These are phyloP conservation scores for Actias luna DNA, from an alignment of 2,888 invertebrate species.

Conservation along the genomic window DNA sequence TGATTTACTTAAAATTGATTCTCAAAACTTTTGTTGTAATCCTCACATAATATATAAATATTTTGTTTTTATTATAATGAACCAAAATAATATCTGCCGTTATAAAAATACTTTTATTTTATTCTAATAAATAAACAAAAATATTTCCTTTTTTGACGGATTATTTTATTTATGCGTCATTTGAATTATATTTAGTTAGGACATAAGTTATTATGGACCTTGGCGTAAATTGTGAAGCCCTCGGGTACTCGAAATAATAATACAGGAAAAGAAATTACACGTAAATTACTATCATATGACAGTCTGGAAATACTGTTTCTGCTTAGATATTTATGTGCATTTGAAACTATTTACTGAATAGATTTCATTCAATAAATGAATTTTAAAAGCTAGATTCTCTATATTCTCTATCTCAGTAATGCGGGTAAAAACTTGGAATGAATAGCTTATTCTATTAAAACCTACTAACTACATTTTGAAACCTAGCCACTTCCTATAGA, in stretches of 20 bases:
- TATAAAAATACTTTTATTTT: not conserved
- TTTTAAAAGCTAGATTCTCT: too few relatives aligned
- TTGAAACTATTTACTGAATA: not conserved
- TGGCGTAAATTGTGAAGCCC: constrained; percentile 53
- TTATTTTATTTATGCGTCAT: not conserved
- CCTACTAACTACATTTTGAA: not conserved
- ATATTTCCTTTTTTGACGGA: not conserved
- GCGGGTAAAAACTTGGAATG: not conserved
- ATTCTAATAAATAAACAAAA: not conserved
- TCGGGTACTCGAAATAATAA: constrained; percentile 41
- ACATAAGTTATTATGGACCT: constrained; percentile 37
- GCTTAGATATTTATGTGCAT: not conserved
- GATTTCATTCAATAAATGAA: not conserved
- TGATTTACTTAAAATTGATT: too few relatives aligned
- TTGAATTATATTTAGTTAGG: not conserved
- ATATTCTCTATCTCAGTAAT: not conserved
- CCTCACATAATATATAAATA: not conserved
- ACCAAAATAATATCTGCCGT: not conserved
- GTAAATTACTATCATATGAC: too few relatives aligned
- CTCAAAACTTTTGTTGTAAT: not conserved
- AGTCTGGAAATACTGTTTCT: too few relatives aligned
- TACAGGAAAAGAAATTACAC: too few relatives aligned
- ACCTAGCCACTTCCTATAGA: not conserved
- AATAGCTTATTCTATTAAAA: not conserved
- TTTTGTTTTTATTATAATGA: not conserved